These are phyloP conservation scores for Calyptomena viridis DNA, from an alignment of 2,113 vertebrate species.

Conservation along the genomic window DNA sequence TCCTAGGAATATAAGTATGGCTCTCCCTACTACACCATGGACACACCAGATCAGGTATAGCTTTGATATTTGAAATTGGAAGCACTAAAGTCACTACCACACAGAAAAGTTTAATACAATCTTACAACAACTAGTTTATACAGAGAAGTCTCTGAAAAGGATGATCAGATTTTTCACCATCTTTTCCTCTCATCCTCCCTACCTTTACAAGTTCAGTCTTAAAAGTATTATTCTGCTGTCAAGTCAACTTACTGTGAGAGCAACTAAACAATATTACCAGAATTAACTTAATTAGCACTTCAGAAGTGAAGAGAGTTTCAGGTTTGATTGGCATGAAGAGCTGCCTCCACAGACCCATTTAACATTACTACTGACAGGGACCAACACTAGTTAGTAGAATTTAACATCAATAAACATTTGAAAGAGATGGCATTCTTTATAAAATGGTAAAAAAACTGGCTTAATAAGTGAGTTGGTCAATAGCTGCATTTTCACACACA, in stretches of 20 bases:
- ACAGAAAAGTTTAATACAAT: neutral
- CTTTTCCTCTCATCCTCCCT: neutral
- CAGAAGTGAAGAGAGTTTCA: neutral
- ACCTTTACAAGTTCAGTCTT: neutral
- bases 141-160: neutral
- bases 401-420: neutral
- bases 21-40: neutral
- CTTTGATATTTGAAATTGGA: neutral
- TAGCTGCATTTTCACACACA: neutral
- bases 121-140: neutral
- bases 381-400: neutral
- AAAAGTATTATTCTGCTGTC: neutral
- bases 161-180: neutral
- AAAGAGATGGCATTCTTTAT: neutral
- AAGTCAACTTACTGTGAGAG: neutral
- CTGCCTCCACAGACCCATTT: neutral
- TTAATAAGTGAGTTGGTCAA: accelerated
- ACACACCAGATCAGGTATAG: neutral
- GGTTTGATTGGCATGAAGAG: neutral
- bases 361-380: neutral
- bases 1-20: neutral
- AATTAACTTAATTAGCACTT: neutral
- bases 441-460: neutral
- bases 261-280: neutral
- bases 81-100: neutral